phyloP scores from a whole-genome alignment of 2,797 vertebrate genomes.

The Eulemur albifrons region DNA sequence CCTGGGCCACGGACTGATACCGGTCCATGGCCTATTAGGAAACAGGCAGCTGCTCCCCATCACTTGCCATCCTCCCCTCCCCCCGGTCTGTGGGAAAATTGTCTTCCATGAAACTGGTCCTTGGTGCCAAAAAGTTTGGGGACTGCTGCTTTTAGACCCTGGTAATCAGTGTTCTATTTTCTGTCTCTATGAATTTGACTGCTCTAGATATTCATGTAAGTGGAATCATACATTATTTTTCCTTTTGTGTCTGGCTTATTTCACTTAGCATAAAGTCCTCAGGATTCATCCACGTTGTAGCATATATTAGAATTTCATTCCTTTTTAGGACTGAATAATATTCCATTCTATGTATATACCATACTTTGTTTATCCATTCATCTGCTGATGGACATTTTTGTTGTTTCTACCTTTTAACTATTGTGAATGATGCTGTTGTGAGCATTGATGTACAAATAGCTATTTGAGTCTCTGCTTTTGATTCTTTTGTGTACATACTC shows the following conservation, averaged over 20 bases:
- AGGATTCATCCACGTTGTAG: neutral
- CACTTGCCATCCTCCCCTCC: too few species aligned
- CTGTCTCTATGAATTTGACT: neutral
- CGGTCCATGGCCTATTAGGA: too few species aligned
- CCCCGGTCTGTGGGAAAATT: too few species aligned
- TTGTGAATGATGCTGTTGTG: neutral
- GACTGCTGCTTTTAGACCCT: neutral
- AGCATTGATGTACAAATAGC: neutral
- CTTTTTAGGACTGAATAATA: neutral
- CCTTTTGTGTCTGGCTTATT: neutral
- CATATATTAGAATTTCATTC: neutral
- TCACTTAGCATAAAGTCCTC: neutral
- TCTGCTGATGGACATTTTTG: neutral
- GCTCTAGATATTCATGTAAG: neutral
- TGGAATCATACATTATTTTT: neutral
- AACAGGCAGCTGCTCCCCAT: too few species aligned
- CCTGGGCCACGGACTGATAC: too few species aligned
- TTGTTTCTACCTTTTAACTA: neutral
- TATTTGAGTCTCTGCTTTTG: neutral
- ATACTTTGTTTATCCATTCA: neutral
- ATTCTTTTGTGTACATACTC: neutral
- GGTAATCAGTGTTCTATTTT: neutral
- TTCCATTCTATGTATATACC: neutral
- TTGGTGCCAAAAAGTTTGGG: too few species aligned
- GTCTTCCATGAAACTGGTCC: too few species aligned